These are phyloP conservation scores for Ctena decussata DNA, from an alignment of 2,888 invertebrate genomes.

Conservation along the genomic window DNA sequence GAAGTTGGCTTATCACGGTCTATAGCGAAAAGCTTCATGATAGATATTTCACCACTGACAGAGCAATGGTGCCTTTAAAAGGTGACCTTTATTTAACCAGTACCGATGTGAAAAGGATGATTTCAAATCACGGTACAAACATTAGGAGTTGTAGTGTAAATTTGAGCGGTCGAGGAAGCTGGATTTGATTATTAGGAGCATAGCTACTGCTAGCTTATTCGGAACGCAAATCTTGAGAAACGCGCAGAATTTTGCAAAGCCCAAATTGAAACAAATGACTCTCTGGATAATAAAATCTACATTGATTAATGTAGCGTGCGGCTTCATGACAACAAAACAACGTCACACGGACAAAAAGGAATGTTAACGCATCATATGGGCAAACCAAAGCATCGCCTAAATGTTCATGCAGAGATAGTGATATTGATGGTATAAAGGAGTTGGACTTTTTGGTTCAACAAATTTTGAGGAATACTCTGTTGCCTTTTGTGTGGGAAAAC, in stretches of 20 bases:
- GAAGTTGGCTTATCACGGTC: no score
- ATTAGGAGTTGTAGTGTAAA: no score
- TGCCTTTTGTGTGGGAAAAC: conserved; percentile 21
- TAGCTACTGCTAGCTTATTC: conserved; percentile 37
- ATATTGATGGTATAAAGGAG: conserved; percentile 48
- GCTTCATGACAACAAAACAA: conserved; percentile 33
- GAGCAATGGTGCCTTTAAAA: no score
- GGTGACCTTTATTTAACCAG: no score
- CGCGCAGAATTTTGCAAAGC: conserved; percentile 37
- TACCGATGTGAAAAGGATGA: no score
- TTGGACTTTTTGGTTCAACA: conserved; percentile 23
- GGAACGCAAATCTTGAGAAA: conserved; percentile 24
- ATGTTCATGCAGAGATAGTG: conserved; percentile 39
- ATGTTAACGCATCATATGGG: background rate
- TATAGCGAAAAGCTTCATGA: no score
- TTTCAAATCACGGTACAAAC: no score
- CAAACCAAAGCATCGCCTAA: conserved; percentile 39
- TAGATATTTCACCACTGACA: no score
- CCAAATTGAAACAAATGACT: conserved; percentile 35
- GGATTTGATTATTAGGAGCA: conserved; percentile 21
- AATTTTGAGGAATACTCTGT: conserved; percentile 22
- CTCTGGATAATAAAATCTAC: conserved; percentile 42
- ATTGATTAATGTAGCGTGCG: conserved; percentile 41
- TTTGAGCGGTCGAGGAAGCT: background rate
- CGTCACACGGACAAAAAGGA: background rate